These are phyloP conservation scores for Brachyhypopomus gauderio DNA, from an alignment of 2,113 vertebrate species.

Conservation along the genomic window DNA sequence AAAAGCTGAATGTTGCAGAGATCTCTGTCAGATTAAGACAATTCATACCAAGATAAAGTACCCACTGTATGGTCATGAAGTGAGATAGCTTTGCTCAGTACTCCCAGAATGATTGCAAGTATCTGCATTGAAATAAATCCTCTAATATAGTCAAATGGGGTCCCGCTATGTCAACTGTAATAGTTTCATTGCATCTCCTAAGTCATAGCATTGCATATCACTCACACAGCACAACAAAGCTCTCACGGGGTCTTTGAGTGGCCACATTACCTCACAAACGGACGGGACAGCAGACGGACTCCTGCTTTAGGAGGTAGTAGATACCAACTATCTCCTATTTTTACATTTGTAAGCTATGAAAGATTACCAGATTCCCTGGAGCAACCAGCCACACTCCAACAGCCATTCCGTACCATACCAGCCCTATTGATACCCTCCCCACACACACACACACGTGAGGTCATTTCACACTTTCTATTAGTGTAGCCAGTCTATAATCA, in stretches of 20 bases:
- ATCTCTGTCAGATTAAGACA: background rate
- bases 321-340: slow-evolving; percentile 45
- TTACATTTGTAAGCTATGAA: slow-evolving; percentile 39
- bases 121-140: slow-evolving; percentile 15
- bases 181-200: slow-evolving; percentile 10
- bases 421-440: slow-evolving; percentile 17
- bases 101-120: background rate
- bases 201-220: too few species aligned
- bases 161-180: slow-evolving; percentile 17
- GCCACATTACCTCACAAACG: slow-evolving; percentile 34
- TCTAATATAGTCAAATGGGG: slow-evolving; percentile 16
- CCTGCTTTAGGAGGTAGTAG: slow-evolving; percentile 20
- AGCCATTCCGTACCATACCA: background rate
- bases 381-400: background rate
- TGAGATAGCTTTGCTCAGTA: slow-evolving; percentile 27
- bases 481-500: slow-evolving; percentile 50
- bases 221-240: slow-evolving; percentile 7
- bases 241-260: slow-evolving; percentile 24
- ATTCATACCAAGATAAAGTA: background rate
- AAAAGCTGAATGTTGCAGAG: background rate
- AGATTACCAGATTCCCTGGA: slow-evolving; percentile 36
- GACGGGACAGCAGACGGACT: slow-evolving; percentile 36
- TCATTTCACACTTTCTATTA: slow-evolving; percentile 46
- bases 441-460: slow-evolving; percentile 24
- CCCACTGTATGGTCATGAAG: background rate